Percentiles rank a stretch among this genome's conserved stretches.
These are phyloP conservation scores for Taphrorychus bicolor DNA, from an alignment of 2,888 invertebrate genomes.

Conservation along the genomic window DNA sequence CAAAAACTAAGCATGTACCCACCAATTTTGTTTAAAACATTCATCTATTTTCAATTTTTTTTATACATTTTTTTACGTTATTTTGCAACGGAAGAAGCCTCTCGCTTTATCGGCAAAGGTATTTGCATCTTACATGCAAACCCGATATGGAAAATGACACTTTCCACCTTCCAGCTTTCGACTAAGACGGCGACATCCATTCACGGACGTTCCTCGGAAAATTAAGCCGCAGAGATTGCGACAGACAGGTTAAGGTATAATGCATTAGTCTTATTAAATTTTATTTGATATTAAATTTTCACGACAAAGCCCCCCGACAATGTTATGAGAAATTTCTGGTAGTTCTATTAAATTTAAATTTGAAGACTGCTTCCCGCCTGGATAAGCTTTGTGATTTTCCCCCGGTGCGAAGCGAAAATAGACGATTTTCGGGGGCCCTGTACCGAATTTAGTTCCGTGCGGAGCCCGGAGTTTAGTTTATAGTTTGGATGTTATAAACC, in stretches of 20 bases:
- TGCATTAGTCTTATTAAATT: slow-evolving; percentile 39
- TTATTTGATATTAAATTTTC: slow-evolving; percentile 37
- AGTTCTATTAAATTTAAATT: slow-evolving; percentile 8
- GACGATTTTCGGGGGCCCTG: slow-evolving; percentile 6
- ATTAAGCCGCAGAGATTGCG: slow-evolving; percentile 23
- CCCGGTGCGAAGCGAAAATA: slow-evolving; percentile 11
- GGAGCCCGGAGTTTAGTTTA: slow-evolving; percentile 10
- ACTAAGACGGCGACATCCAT: slow-evolving; percentile 2
- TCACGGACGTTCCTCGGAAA: slow-evolving; percentile 8
- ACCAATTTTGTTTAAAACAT: too few species aligned
- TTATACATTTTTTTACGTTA: too few species aligned
- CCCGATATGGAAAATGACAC: slow-evolving; percentile 1
- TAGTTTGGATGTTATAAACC: slow-evolving; percentile 15
- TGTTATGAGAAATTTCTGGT: slow-evolving; percentile 22
- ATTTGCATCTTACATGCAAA: too few species aligned
- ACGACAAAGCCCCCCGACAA: slow-evolving; percentile 29
- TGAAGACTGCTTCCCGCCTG: slow-evolving; percentile 23
- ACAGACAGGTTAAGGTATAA: slow-evolving; percentile 29
- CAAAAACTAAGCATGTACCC: too few species aligned
- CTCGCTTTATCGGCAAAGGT: too few species aligned
- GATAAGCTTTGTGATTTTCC: slow-evolving; percentile 27
- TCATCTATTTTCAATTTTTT: too few species aligned
- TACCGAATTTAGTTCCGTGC: background rate
- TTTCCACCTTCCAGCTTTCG: background rate
- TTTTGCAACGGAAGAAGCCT: too few species aligned